Conservation (phyloP, 2,888 invertebrate species). For the Stenolophus ochropezus region DNA sequence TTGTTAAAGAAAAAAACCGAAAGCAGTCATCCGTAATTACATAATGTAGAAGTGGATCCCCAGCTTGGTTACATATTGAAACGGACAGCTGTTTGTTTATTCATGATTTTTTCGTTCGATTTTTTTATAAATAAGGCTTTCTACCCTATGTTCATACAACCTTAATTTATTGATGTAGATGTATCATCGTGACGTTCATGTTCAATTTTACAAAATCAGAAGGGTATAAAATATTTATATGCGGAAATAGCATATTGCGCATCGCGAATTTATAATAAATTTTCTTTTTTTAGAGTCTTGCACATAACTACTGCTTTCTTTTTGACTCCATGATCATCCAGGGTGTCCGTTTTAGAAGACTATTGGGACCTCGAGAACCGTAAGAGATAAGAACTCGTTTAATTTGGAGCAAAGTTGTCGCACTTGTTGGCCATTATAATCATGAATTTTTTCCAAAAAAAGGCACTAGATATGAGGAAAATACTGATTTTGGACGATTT, state of each 20-base stretch:
- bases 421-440: too few relatives aligned
- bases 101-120: not conserved
- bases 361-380: too few relatives aligned
- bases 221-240: not conserved
- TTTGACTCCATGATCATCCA: too few relatives aligned
- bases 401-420: too few relatives aligned
- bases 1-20: not conserved
- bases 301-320: too few relatives aligned
- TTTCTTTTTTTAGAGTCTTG: not conserved
- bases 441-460: too few relatives aligned
- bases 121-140: not conserved
- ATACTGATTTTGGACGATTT: too few relatives aligned
- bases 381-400: too few relatives aligned
- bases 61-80: constrained; percentile 7
- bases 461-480: too few relatives aligned
- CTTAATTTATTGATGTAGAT: not conserved
- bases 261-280: not conserved
- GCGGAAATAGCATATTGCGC: not conserved
- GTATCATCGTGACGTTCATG: not conserved
- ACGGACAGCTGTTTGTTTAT: constrained; percentile 25
- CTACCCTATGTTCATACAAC: not conserved
- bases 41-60: constrained; percentile 22
- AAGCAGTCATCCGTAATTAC: not conserved
- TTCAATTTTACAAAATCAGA: not conserved
- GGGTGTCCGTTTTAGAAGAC: too few relatives aligned